Evolutionary conservation across 2,113 vertebrate genomes (phyloP), one percentile per base, ranked within the genome.

Genomic region (Elephas maximus): DNA sequence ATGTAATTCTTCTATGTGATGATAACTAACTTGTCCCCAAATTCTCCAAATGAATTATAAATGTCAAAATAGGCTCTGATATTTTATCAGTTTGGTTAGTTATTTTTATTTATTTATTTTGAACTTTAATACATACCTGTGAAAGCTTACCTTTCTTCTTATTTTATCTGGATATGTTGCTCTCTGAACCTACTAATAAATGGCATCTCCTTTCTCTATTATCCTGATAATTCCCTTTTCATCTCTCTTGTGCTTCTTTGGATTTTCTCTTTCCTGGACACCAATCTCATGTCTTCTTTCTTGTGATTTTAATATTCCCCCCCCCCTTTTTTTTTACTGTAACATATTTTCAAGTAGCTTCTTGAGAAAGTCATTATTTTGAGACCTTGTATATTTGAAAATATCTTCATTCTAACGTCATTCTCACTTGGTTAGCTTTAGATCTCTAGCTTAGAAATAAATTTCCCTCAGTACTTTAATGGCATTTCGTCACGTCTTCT

Each of bases 301-400:
- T 79, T n/a, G 3, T 65, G 30, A 67, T 41, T 79, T 65, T 84
- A 24, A 74, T 65, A 2, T 8, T 37, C 37, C 2, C 74, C 12
- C 74, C 12, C 2, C 74, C 60, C 53, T n/a, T 60, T 20, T 10
- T 24, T 12, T 4, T 1, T 1, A 2, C 0, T 37, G 6, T 4
- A 92, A 53, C 8, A 85, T 63, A 48, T 3, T 79, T 2, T 48
- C 10, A 60, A 69, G 6, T 37, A 51, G 26, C 44, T 89, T 85
- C 15, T 21, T 67, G 6, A 83, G 62, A 81, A 92, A 48, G 63
- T 48, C 12, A 65, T 37, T 91, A n/a, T 51, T 93, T 90, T 87
- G 11, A 91, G 21, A 88, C 24, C 9, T 30, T 51, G 1, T 18
- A 26, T 24, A 21, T 63, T 11, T 48, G n/a, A 77, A 93, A 51